A percentile compares a stretch with the other conserved stretches of the same genome.
phyloP scores from a whole-genome alignment of 2,888 invertebrate genomes.

The Calameuta idolon region DNA sequence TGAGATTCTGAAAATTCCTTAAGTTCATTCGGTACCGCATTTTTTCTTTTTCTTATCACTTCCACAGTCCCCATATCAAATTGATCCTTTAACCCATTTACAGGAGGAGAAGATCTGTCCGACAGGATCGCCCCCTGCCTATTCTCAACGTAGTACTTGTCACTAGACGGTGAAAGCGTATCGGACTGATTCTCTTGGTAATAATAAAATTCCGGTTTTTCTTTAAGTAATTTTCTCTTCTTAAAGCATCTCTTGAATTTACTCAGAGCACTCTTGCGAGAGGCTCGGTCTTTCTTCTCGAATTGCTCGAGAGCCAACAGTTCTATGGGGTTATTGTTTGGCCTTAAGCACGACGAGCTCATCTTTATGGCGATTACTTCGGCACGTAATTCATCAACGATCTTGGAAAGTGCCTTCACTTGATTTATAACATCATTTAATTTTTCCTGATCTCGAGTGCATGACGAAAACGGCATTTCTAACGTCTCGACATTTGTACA shows the following conservation, averaged over 20 bases:
- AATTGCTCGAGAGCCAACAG: background rate
- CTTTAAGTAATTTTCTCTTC: background rate
- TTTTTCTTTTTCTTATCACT: background rate
- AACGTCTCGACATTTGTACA: background rate
- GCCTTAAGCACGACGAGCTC: background rate
- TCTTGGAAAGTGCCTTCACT: constrained; percentile 32
- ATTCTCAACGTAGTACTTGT: background rate
- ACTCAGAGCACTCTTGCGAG: background rate
- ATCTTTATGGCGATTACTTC: constrained; percentile 26
- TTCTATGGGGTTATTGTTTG: background rate
- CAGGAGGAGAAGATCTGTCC: background rate
- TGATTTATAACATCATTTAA: constrained; percentile 36
- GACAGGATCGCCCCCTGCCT: background rate
- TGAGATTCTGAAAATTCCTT: background rate
- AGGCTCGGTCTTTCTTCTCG: background rate
- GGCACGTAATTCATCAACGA: constrained; percentile 37
- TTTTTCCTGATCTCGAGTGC: constrained; percentile 29
- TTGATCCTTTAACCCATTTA: background rate
- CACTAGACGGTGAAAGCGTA: background rate
- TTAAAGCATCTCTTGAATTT: background rate
- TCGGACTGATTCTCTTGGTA: background rate
- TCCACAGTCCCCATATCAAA: background rate
- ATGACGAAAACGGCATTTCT: constrained; percentile 23
- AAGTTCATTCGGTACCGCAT: background rate
- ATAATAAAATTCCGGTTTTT: background rate